Conservation (phyloP, 2,797 vertebrate genomes). For the Setipinna tenuifilis region DNA sequence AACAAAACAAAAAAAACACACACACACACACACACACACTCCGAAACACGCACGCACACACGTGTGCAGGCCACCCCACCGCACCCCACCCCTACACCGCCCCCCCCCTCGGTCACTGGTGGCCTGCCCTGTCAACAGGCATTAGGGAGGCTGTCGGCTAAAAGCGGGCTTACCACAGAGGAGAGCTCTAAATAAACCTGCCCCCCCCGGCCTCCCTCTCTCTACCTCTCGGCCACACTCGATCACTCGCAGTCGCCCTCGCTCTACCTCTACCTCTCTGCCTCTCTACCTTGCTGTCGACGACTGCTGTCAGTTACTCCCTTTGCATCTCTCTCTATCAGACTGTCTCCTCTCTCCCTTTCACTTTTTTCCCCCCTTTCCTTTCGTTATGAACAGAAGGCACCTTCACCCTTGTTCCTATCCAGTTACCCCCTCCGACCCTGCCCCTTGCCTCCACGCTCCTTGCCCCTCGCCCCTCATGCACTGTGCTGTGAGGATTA, state of each 20-base stretch:
- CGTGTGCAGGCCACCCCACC: background rate
- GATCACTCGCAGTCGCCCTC: background rate
- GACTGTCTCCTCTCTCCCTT: no score
- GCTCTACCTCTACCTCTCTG: background rate
- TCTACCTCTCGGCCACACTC: background rate
- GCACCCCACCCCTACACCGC: background rate
- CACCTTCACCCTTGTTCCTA: no score
- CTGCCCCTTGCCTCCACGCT: background rate
- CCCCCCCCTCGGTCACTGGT: constrained; percentile 34
- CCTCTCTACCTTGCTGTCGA: no score
- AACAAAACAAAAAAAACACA: no score
- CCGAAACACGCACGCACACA: constrained; percentile 6
- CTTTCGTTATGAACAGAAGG: no score
- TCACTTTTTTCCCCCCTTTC: no score
- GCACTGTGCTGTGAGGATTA: constrained; percentile 55
- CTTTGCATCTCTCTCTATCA: no score
- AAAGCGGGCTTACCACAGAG: constrained; percentile 55
- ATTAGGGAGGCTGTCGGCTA: constrained; percentile 54
- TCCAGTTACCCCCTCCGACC: background rate
- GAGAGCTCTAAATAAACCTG: constrained; percentile 55
- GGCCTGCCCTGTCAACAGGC: constrained; percentile 51
- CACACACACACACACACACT: background rate
- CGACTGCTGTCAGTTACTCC: no score
- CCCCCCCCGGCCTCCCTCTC: background rate
- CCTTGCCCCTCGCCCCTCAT: constrained; percentile 42